Percentiles rank a stretch among this genome's conserved stretches.
Evolutionary conservation across 2,888 invertebrate genomes (phyloP).

Genomic region (Chrysolina oricalcia): DNA sequence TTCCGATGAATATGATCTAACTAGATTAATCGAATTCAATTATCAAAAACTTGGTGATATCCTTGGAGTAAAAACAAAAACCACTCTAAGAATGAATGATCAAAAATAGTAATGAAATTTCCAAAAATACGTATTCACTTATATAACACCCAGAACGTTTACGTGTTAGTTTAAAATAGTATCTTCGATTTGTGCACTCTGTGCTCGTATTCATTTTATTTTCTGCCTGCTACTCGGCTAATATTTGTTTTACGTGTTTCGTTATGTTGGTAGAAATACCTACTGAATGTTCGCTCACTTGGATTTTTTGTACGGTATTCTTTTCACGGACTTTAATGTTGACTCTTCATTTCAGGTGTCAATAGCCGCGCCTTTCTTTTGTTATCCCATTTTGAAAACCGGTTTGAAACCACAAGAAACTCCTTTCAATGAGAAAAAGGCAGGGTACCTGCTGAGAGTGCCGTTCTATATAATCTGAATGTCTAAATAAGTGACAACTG

Average conservation of each 20-base stretch:
- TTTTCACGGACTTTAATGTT: not conserved
- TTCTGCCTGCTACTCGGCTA: conserved; percentile 4
- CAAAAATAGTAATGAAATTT: no score
- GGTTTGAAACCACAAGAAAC: not conserved
- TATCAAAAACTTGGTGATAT: no score
- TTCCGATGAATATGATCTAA: no score
- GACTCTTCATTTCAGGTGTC: conserved; percentile 20
- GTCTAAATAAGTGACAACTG: not conserved
- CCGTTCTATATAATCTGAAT: not conserved
- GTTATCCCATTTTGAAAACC: not conserved
- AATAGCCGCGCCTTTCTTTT: conserved; percentile 13
- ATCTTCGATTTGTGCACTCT: not conserved
- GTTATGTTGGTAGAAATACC: not conserved
- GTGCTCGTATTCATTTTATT: not conserved
- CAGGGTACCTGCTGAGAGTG: not conserved
- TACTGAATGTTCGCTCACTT: conserved; percentile 4
- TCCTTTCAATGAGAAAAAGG: not conserved
- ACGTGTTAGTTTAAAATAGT: not conserved
- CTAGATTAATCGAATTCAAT: no score
- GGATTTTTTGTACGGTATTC: conserved; percentile 8
- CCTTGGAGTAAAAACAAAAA: no score
- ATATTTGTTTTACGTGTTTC: not conserved
- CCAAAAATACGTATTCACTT: not conserved
- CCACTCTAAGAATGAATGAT: no score
- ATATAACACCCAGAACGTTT: not conserved